Conservation (phyloP, 2,888 invertebrate species). For the Germaria angustata region DNA sequence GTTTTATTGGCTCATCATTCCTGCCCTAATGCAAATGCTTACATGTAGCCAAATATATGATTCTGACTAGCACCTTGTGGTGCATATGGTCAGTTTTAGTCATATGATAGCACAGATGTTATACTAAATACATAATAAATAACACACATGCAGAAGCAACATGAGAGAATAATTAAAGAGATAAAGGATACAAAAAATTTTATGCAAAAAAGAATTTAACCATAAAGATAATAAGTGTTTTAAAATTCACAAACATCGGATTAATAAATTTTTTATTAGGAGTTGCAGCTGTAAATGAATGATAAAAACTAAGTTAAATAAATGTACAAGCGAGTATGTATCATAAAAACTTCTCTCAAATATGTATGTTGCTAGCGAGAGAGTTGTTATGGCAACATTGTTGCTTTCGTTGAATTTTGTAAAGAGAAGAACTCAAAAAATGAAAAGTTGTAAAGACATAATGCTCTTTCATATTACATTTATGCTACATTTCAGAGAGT, state of each 20-base stretch:
- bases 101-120: slow-evolving; percentile 58
- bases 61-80: slow-evolving; percentile 38
- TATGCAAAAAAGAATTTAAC: slow-evolving; percentile 14
- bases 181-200: neutral
- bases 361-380: slow-evolving; percentile 4
- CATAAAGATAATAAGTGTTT: slow-evolving; percentile 32
- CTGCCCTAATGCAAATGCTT: neutral
- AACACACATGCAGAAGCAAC: slow-evolving; percentile 30
- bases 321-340: neutral
- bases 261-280: slow-evolving; percentile 55
- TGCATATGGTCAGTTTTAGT: slow-evolving; percentile 25
- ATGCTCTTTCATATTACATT: neutral
- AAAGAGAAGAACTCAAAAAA: neutral
- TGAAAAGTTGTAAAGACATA: neutral
- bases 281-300: slow-evolving; percentile 17
- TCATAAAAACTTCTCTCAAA: neutral
- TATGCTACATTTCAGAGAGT: neutral
- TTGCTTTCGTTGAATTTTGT: slow-evolving; percentile 25
- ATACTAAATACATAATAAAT: slow-evolving; percentile 62
- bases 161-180: neutral
- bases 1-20: too few species aligned
- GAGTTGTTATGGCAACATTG: neutral
- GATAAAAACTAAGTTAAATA: neutral
- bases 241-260: slow-evolving; percentile 47
- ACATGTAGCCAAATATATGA: neutral